phyloP scores from a whole-genome alignment of 2,888 invertebrate species.

The Listrodromus nycthemerus region DNA sequence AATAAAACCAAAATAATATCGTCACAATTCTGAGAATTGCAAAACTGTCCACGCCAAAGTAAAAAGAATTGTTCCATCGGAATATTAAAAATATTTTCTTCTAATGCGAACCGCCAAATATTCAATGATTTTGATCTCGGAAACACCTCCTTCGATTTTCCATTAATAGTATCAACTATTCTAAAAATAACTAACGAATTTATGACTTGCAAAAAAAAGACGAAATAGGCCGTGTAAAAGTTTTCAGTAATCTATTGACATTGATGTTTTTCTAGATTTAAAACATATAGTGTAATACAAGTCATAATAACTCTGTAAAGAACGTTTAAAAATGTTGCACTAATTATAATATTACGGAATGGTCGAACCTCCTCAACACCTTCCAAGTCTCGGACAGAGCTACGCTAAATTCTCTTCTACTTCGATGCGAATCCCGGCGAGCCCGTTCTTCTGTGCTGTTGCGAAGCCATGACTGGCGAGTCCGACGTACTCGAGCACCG shows the following conservation, averaged over 20 bases:
- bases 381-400: neutral
- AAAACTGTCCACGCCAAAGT: neutral
- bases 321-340: neutral
- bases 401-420: neutral
- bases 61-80: neutral
- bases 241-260: too few relatives aligned
- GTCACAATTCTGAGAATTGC: neutral
- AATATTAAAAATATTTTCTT: too few relatives aligned
- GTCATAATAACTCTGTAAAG: too few relatives aligned
- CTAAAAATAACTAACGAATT: too few relatives aligned
- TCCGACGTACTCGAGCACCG: conserved; percentile 70
- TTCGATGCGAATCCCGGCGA: neutral
- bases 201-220: too few relatives aligned
- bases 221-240: too few relatives aligned
- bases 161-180: too few relatives aligned
- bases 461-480: conserved; percentile 78
- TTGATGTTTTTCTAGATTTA: too few relatives aligned
- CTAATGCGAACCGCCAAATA: too few relatives aligned
- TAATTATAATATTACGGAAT: neutral
- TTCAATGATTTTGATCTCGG: too few relatives aligned
- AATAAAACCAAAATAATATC: conserved; percentile 2
- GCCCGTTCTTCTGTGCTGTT: conserved; percentile 35
- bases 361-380: neutral
- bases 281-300: too few relatives aligned
- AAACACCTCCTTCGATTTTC: too few relatives aligned